Base-by-base conservation (phyloP, 92 coral and sea anemone genomes). In the Epizoanthus ramosus region DNA sequence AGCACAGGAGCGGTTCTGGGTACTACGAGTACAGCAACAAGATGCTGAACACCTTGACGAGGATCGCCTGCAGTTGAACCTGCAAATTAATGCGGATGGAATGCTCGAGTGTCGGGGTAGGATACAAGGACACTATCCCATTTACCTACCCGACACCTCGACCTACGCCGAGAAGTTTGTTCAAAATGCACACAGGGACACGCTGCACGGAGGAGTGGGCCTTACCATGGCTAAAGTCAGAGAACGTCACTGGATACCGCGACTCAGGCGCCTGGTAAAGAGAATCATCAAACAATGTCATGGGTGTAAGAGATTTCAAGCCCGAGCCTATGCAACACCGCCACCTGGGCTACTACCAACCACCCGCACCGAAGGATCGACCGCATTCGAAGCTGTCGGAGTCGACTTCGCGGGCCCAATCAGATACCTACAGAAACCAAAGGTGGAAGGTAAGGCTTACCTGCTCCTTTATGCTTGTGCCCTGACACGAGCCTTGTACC, bases 201-300 rank as follows among this genome's bases (percentile, higher is more conserved):
- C n/a, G n/a, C n/a, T n/a, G n/a, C n/a, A n/a, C n/a, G n/a, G n/a
- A n/a, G n/a, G n/a, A n/a, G n/a, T n/a, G n/a, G n/a, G n/a, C n/a
- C n/a, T n/a, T n/a, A n/a, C n/a, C n/a, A n/a, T n/a, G n/a, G n/a
- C n/a, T n/a, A n/a, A n/a, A n/a, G n/a, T n/a, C n/a, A n/a, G n/a
- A n/a, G n/a, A n/a, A n/a, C n/a, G n/a, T n/a, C 23, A 70, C 54
- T 70, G 74, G 57, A 52, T 69, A n/a, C 74, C 57, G 31, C 41
- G 28, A 41, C 57, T 70, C 15, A 6, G 58, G 47, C 18, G 58
- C 6, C 28, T 70, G 47, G 24, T 54, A 12, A 70, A 70, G 58
- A 23, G 31, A 41, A 54, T 41, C 13, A 70, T 70, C 13, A 43
- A 19, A 54, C 28, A 28, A 70, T 70, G 75, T 17, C 45, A 17